phyloP scores from a whole-genome alignment of 2,888 invertebrate genomes.

The Parelbella ahira region DNA sequence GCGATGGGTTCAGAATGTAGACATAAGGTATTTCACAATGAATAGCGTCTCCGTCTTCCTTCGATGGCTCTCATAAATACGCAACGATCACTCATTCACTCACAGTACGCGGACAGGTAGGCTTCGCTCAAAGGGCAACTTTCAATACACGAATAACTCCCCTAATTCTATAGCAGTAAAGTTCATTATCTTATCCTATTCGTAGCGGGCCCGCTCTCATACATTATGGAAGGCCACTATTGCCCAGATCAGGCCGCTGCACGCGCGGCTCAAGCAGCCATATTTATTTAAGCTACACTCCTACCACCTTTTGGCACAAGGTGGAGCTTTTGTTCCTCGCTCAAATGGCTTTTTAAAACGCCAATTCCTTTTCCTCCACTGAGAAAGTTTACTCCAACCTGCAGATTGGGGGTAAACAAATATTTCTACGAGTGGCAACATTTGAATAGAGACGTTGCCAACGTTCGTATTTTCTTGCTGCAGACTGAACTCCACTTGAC shows the following conservation, averaged over 20 bases:
- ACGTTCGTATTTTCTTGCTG: too few relatives aligned
- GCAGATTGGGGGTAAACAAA: too few relatives aligned
- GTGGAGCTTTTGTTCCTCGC: conserved; percentile 6
- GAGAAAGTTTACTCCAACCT: too few relatives aligned
- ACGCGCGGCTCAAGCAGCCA: conserved; percentile 8
- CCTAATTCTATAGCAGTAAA: not conserved
- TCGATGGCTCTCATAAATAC: conserved; percentile 24
- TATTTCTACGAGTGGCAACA: too few relatives aligned
- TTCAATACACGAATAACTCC: not conserved
- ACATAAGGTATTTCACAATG: conserved; percentile 5
- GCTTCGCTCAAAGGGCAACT: conserved; percentile 15
- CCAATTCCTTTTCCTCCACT: conserved; percentile 11
- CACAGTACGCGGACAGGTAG: conserved; percentile 14
- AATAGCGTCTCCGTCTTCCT: conserved; percentile 12
- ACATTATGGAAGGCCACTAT: conserved; percentile 16
- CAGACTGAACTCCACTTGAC: too few relatives aligned
- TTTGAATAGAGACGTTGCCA: too few relatives aligned
- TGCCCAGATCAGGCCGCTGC: conserved; percentile 6
- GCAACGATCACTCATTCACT: conserved; percentile 23
- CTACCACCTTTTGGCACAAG: conserved; percentile 15
- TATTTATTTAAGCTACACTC: conserved; percentile 24
- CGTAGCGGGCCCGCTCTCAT: conserved; percentile 1
- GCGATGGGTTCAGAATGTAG: conserved; percentile 2
- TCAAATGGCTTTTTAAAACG: conserved; percentile 21
- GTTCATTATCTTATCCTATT: not conserved